phyloP scores from a whole-genome alignment of 2,113 vertebrate species.

The Gadus macrocephalus region DNA sequence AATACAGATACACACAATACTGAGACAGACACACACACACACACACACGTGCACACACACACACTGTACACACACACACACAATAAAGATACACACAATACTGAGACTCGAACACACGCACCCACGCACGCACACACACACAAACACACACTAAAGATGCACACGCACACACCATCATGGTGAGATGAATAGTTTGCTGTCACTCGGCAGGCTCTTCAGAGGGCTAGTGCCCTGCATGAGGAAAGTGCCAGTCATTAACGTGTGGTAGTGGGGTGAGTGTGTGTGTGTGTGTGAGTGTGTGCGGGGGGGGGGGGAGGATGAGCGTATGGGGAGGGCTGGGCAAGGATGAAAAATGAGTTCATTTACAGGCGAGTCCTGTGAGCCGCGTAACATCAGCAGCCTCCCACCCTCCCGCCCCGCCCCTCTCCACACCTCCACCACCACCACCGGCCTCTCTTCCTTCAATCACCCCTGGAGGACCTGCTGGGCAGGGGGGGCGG shows the following conservation, averaged over 20 bases:
- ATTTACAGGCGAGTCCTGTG: constrained; percentile 78
- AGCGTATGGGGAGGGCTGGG: constrained; percentile 49
- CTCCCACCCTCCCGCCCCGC: neutral
- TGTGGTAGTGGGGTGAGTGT: neutral
- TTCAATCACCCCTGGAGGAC: constrained; percentile 53
- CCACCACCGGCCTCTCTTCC: constrained; percentile 32
- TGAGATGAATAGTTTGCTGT: constrained; percentile 78
- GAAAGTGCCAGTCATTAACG: constrained; percentile 81
- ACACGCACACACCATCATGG: constrained; percentile 48
- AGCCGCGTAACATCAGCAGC: constrained; percentile 69
- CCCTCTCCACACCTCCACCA: constrained; percentile 3
- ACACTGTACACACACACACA: neutral
- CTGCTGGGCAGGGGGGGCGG: constrained; percentile 19
- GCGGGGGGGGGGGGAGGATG: constrained; percentile 29
- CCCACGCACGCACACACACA: neutral
- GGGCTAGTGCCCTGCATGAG: constrained; percentile 68
- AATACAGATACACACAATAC: no score
- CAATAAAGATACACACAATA: neutral
- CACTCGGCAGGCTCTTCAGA: constrained; percentile 74
- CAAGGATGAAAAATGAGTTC: constrained; percentile 84
- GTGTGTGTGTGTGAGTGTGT: no score
- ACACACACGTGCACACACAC: neutral
- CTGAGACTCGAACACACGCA: neutral
- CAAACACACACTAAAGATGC: neutral
- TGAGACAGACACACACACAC: neutral